A percentile compares a stretch with the other conserved stretches of the same genome.
Evolutionary conservation across 1,140 invertebrate genomes (phyloP).

Genomic region (Cardiocondyla obscurior): DNA sequence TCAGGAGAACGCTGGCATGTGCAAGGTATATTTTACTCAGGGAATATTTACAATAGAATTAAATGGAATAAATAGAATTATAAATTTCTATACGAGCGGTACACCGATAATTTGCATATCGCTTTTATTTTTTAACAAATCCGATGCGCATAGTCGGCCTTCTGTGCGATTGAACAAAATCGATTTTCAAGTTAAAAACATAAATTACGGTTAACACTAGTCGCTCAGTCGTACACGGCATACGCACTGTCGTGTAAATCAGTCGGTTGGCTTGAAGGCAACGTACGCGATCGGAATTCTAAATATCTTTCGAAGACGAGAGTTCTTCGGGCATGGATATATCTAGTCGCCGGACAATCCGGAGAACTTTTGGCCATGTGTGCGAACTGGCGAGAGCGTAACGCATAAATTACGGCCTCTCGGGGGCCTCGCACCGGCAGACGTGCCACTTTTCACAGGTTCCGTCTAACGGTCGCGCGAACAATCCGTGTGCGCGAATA

Average conservation of each 20-base stretch:
- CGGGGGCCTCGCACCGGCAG: slow-evolving; percentile 13
- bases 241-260: slow-evolving; percentile 63
- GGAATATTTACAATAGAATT: background rate
- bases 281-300: slow-evolving; percentile 61
- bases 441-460: slow-evolving; percentile 58
- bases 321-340: background rate
- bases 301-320: slow-evolving; percentile 37
- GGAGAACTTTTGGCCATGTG: background rate
- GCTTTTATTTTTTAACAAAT: background rate
- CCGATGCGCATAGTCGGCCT: background rate
- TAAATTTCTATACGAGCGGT: background rate
- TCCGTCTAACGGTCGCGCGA: slow-evolving; percentile 47
- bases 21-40: background rate
- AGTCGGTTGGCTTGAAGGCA: slow-evolving; percentile 42
- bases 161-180: slow-evolving; percentile 6
- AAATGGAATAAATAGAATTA: background rate
- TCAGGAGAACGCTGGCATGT: background rate
- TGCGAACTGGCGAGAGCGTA: slow-evolving; percentile 30
- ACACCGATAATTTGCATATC: background rate
- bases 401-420: slow-evolving; percentile 55
- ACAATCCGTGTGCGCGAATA: slow-evolving; percentile 50
- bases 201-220: slow-evolving; percentile 56
- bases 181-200: slow-evolving; percentile 6
- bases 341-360: slow-evolving; percentile 32
- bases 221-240: slow-evolving; percentile 32